Evolutionary conservation across 2,797 vertebrate genomes (phyloP).

Genomic region (Scarus forsteni): DNA sequence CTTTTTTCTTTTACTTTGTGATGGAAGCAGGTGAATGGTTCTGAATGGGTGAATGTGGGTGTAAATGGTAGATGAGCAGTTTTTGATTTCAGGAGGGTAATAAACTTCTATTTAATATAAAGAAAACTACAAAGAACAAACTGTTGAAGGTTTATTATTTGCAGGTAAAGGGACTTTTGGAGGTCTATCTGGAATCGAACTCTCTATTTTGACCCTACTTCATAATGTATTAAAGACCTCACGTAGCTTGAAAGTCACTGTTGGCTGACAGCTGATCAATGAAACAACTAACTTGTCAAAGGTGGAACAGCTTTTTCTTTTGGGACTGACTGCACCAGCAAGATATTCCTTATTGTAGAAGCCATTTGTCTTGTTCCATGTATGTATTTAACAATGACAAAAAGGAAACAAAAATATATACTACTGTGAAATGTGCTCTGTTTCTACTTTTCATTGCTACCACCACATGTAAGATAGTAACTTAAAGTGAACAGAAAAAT

Average conservation of each 20-base stretch:
- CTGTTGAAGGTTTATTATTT: slow-evolving; percentile 62
- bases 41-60: slow-evolving; percentile 68
- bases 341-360: slow-evolving; percentile 72
- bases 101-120: slow-evolving; percentile 73
- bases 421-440: slow-evolving; percentile 85
- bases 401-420: slow-evolving; percentile 78
- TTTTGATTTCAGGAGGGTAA: slow-evolving; percentile 75
- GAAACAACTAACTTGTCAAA: slow-evolving; percentile 43
- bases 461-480: slow-evolving; percentile 62
- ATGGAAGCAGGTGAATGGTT: slow-evolving; percentile 66
- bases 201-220: slow-evolving; percentile 64
- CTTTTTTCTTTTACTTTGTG: slow-evolving; percentile 43
- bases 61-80: slow-evolving; percentile 57
- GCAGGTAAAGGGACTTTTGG: slow-evolving; percentile 66
- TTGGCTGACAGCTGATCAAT: slow-evolving; percentile 64
- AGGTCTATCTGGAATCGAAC: slow-evolving; percentile 52
- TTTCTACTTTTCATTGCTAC: slow-evolving; percentile 74
- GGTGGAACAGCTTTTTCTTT: slow-evolving; percentile 46
- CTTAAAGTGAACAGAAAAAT: slow-evolving; percentile 46
- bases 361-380: slow-evolving; percentile 80
- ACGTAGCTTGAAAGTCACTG: slow-evolving; percentile 63
- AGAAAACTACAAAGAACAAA: slow-evolving; percentile 58
- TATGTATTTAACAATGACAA: slow-evolving; percentile 80
- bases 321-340: slow-evolving; percentile 78
- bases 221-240: slow-evolving; percentile 70